These are phyloP conservation scores for Brachystomella parvula DNA, from an alignment of 1,140 invertebrate species.

Conservation along the genomic window DNA sequence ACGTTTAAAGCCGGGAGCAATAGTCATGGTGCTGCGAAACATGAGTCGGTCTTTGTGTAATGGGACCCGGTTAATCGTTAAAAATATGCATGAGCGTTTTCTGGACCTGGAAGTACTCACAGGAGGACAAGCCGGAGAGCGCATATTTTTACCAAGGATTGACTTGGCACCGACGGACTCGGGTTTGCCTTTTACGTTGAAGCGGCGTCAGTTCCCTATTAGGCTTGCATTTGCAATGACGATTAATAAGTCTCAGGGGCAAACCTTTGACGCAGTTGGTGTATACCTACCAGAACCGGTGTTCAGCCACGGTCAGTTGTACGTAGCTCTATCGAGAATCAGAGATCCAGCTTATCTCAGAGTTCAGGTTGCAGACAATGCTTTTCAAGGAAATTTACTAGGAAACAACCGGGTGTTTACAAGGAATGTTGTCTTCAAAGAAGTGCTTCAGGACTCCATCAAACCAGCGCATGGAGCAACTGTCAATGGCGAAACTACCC, in stretches of 20 bases:
- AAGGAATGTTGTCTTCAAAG: conserved; percentile 6
- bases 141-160: conserved; percentile 44
- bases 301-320: conserved; percentile 27
- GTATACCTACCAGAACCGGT: conserved; percentile 20
- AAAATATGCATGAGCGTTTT: neutral
- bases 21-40: conserved; percentile 36
- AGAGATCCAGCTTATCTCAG: neutral
- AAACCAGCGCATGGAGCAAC: too few species aligned
- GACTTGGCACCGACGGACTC: conserved; percentile 41
- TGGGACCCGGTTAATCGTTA: conserved; percentile 34
- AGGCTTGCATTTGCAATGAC: conserved; percentile 49
- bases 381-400: neutral
- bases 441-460: neutral
- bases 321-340: conserved; percentile 20
- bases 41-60: conserved; percentile 31
- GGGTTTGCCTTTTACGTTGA: conserved; percentile 44
- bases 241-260: conserved; percentile 51
- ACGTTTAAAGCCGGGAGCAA: conserved; percentile 32
- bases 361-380: neutral
- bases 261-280: conserved; percentile 23
- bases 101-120: neutral
- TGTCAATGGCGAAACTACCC: too few species aligned
- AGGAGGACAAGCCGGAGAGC: conserved; percentile 39
- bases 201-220: conserved; percentile 46
- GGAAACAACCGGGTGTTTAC: neutral